Evolutionary conservation across 2,888 invertebrate species (phyloP), one percentile per base, ranked within the genome.

Genomic region (Zaprionus obscuricornis): DNA sequence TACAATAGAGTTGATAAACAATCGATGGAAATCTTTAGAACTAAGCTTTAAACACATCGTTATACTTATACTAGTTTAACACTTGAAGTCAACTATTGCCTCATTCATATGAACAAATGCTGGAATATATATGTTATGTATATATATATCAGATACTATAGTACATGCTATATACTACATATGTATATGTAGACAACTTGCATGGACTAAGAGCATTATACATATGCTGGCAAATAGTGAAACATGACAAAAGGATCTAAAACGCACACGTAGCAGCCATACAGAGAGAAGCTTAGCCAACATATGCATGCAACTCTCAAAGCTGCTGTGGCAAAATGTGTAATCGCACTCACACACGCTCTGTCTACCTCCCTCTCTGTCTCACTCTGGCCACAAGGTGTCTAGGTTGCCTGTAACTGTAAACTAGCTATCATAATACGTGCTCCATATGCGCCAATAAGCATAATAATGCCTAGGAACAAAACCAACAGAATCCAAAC

Each of bases 391-490:
- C 22, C 22, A n/a, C n/a, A n/a, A n/a, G n/a, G n/a, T n/a, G n/a
- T n/a, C n/a, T n/a, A n/a, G n/a, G n/a, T n/a, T n/a, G n/a, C n/a
- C n/a, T n/a, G n/a, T n/a, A n/a, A n/a, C n/a, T 54, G 58, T 52
- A 52, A 77, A 64, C 82, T 62, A 72, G 63, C 63, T 73, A 85
- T 69, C 85, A 85, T 85, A 82, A 78, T 78, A 79, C 79, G 79
- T 79, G 79, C 85, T 79, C 66, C 57, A 79, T 79, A 76, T 76
- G 81, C 65, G 62, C 57, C 79, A 73, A 85, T 83, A 83, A 83
- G 83, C 75, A 78, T 78, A 73, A 75, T 78, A 83, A 83, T 62
- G 67, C 51, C 46, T 33, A 56, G 50, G 27, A 39, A 47, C 46
- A 69, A 57, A 60, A 56, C 67, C 59, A 65, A 65, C 64, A 65